Evolutionary conservation across 2,888 invertebrate species (phyloP), one percentile per base, ranked within the genome.

Genomic region (Strigamia transsilvanica): DNA sequence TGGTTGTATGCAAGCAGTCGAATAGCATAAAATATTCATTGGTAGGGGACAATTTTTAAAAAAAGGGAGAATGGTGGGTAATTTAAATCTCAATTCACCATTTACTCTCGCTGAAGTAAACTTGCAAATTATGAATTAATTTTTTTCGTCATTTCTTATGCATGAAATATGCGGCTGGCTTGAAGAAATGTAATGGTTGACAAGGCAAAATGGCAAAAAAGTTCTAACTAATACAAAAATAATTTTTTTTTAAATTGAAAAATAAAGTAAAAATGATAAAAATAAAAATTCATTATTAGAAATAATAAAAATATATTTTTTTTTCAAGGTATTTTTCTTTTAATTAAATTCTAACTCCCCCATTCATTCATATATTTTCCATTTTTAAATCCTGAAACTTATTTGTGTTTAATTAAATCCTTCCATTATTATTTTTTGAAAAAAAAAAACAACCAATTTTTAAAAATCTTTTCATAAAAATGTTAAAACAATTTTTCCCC

Each of bases 11-110:
- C n/a, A 46, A 46, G 15, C 13, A 46, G 46, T 46, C 46, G 12
- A 46, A 46, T 46, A 46, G 15, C 46, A 46, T 46, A n/a, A 46
- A 46, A 46, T 46, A 46, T 46, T 46, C 46, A 46, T 46, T 46
- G 46, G 46, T 46, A n/a, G 15, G 15, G 46, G 46, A 46, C 46
- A 46, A 46, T 12, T 2, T 46, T 1, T 13, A 46, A 46, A 46
- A n/a, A 12, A 38, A 38, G 38, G 38, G 6, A 38, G 1, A 38
- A 38, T 38, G 15, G 15, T 46, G 46, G 46, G 46, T 13, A 46
- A 2, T 38, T 38, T 38, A n/a, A 46, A n/a, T 46, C n/a, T 15
- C 46, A 46, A 46, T 46, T 46, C 46, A 46, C n/a, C 38, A 46
- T 46, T 46, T 46, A 13, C 46, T n/a, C 46, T 46, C 46, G 13